Evolutionary conservation across 2,113 vertebrate species (phyloP), one percentile per base, ranked within the genome.

Genomic region (Pyxicephalus adspersus): DNA sequence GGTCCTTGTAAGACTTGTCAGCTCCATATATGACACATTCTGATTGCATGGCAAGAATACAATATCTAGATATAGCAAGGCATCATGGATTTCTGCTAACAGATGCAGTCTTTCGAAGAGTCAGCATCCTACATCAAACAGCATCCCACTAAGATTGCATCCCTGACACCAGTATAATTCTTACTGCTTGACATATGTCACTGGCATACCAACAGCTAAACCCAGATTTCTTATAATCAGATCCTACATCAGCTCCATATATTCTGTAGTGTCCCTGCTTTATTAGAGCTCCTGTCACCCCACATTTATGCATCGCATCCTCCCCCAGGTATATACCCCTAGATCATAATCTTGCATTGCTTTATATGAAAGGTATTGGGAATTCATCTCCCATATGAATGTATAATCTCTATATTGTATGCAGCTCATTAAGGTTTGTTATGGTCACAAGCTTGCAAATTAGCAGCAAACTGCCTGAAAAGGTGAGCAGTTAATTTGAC

Each of bases 41-140:
- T 45, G 11, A 45, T 45, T 45, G 8, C 38, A 13, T 13, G 38
- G 8, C 38, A 45, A 45, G 5, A 45, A 13, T 45, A 45, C 11
- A 45, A 45, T 45, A 45, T 45, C 38, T 45, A 13, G 9, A 45
- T 9, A 9, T 45, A 45, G 11, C 38, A 45, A 13, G 2, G 38
- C 7, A 45, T 45, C 11, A 45, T 45, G 8, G 15, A 45, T 45
- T 45, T 9, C 38, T 45, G 38, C 5, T 15, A 45, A 45, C 55
- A 22, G 34, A 58, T 57, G 54, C 70, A 26, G 57, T 34, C 70
- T 73, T 73, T 34, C 58, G 52, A 73, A 52, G 31, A 73, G 50
- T 73, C 70, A 73, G 70, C 70, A 73, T n/a, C 52, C 25, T 72
- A 29, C 70, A 73, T 73, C 50, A 57, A 57, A 58, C 9, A 73